Base-by-base conservation (phyloP, 1,140 invertebrate species). In the Odontomachus brunneus region DNA sequence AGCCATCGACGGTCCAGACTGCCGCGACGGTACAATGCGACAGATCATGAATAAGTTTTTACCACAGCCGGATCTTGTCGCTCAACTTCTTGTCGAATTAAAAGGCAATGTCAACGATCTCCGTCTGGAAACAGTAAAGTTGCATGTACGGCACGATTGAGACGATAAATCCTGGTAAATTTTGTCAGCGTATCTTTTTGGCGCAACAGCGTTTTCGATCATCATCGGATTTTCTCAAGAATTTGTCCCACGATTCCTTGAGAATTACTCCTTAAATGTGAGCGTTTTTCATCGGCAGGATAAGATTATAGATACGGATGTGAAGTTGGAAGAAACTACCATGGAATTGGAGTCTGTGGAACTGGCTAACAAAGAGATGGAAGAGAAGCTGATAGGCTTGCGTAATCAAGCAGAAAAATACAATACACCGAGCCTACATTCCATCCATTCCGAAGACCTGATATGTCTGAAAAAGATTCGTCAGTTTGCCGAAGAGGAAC, bases 61-160 rank as follows among this genome's bases (percentile, higher is more conserved):
- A 0, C 86, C 91, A 0, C 51, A 85, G 72, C 85, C 89, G 0
- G 91, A 92, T 74, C 90, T 88, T 0, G 89, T 89, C 0, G 91
- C 93, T 7, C 91, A 88, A 74, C 86, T 92, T 4, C 65, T 91
- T 11, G 63, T 82, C n/a, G 80, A 85, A 24, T 76, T 93, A 15
- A 84, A 73, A 48, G 86, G 51, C 0, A 38, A 29, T 0, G 87
- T 91, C 12, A 67, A 90, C 19, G 81, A 82, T n/a, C 59, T 93
- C 3, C 84, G 89, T 5, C 51, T 51, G 4, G 89, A 94, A 85
- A 91, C 89, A 26, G 48, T 86, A n/a, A 82, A 93, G 67, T 91
- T 93, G 90, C 92, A 94, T 90, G 93, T 94, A 93, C 88, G 91
- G 72, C 86, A 86, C 83, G 87, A 90, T 89, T 90, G 84, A 86